Evolutionary conservation across 2,113 vertebrate species (phyloP), one percentile per base, ranked within the genome.

Genomic region (Cryptomyrus ogoouensis): DNA sequence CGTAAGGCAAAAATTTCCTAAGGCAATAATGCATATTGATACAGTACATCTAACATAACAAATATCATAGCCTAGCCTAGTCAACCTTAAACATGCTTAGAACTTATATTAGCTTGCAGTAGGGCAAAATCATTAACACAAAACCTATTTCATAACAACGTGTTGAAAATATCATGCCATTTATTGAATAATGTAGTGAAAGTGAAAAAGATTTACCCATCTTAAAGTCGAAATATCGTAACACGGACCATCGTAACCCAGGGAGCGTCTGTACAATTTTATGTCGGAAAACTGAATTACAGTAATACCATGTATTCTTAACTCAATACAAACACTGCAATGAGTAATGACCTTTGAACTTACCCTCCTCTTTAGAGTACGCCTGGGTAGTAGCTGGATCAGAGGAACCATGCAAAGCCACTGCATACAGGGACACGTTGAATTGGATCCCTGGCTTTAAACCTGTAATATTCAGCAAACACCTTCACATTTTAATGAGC

Each of bases 301-400:
- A 42, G 35, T 50, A 13, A 12, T 77, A 83, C 5, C 13, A 49
- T 46, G 58, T 50, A 74, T 52, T 53, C 15, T 24, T 24, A 49
- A 17, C 31, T 77, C 13, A 35, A 21, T 39, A 13, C 17, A 35
- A 80, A 6, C 39, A 24, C 13, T 39, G 35, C 39, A 5, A 80
- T 49, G 50, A 89, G 42, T 1, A 62, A 83, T 42, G 52, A 83
- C 10, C 24, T 49, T 27, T 91, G 35, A 90, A 88, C 90, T 93
- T 92, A 96, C 96, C 92, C 87, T 91, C 39, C 89, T 95, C 93
- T 92, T 91, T 91, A 77, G 94, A 94, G 91, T 96, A 95, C 42
- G 92, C 66, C 39, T 93, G 88, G 49, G 4, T 8, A 19, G 94
- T 93, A 0, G 94, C 92, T 91, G 94, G 94, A n/a, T 89, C 58